phyloP scores from a whole-genome alignment of 2,797 vertebrate genomes.

The Chelon auratus region DNA sequence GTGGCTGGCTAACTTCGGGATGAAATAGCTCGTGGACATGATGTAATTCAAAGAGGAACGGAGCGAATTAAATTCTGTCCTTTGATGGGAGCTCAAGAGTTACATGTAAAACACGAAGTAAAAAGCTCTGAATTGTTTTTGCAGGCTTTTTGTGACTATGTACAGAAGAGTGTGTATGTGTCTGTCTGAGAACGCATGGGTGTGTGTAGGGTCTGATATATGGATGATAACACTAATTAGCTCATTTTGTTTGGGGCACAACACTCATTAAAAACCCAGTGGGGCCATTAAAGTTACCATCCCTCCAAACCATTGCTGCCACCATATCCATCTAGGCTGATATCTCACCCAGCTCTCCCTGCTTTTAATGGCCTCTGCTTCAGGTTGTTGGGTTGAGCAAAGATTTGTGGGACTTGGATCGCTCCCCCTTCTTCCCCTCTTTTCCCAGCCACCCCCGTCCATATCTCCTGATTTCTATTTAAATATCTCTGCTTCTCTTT shows the following conservation, averaged over 20 bases:
- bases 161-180: slow-evolving; percentile 64
- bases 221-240: slow-evolving; percentile 90
- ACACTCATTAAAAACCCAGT: slow-evolving; percentile 90
- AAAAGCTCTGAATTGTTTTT: slow-evolving; percentile 34
- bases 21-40: slow-evolving; percentile 48
- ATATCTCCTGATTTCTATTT: slow-evolving; percentile 63
- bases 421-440: slow-evolving; percentile 47
- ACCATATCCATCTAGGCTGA: slow-evolving; percentile 83
- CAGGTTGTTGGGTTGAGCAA: slow-evolving; percentile 84
- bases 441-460: slow-evolving; percentile 37
- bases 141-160: slow-evolving; percentile 34
- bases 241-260: slow-evolving; percentile 90
- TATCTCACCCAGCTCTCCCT: slow-evolving; percentile 72
- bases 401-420: slow-evolving; percentile 80
- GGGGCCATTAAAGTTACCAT: slow-evolving; percentile 88
- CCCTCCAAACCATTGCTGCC: slow-evolving; percentile 86
- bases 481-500: slow-evolving; percentile 45
- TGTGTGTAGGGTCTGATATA: slow-evolving; percentile 87
- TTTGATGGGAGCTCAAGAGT: slow-evolving; percentile 1
- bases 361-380: slow-evolving; percentile 85
- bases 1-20: slow-evolving; percentile 4
- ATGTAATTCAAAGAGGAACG: slow-evolving; percentile 30
- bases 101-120: slow-evolving; percentile 14
- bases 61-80: slow-evolving; percentile 16
- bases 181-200: slow-evolving; percentile 63